Conservation (phyloP, 2,113 vertebrate genomes). For the Melanerpes formicivorus region DNA sequence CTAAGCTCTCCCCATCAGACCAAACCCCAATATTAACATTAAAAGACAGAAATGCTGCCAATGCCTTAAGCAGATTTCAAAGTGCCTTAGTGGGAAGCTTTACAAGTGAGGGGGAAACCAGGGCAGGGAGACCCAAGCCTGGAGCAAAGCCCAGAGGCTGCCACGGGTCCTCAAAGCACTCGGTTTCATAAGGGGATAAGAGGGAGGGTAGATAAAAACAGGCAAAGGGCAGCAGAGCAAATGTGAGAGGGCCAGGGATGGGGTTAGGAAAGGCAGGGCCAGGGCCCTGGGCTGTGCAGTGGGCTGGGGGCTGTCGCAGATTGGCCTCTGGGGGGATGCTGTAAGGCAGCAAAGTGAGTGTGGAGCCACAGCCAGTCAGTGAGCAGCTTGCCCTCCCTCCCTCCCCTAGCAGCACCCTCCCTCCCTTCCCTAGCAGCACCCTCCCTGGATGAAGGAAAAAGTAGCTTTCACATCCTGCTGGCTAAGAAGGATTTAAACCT, state of each 20-base stretch:
- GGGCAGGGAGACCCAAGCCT: background rate
- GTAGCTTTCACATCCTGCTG: background rate
- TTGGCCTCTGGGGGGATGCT: background rate
- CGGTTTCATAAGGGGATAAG: background rate
- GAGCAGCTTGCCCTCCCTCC: background rate
- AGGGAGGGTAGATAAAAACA: background rate
- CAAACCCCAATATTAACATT: background rate
- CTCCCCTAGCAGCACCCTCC: background rate
- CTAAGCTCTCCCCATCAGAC: background rate
- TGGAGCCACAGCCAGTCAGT: accelerated
- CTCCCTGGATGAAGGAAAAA: background rate
- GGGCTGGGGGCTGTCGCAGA: background rate
- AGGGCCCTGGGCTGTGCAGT: background rate
- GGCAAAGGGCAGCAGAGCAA: slow-evolving; percentile 1
- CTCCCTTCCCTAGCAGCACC: background rate
- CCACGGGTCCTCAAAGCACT: accelerated
- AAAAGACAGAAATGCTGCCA: background rate
- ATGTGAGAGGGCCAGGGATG: accelerated
- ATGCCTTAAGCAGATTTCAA: background rate
- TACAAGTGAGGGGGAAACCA: background rate
- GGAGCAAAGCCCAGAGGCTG: background rate
- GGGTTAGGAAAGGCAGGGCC: accelerated
- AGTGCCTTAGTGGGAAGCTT: background rate
- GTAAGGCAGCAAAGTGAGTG: accelerated
- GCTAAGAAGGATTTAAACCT: background rate